Evolutionary conservation across 2,888 invertebrate species (phyloP).

Genomic region (Glyphotaelius pellucidus): DNA sequence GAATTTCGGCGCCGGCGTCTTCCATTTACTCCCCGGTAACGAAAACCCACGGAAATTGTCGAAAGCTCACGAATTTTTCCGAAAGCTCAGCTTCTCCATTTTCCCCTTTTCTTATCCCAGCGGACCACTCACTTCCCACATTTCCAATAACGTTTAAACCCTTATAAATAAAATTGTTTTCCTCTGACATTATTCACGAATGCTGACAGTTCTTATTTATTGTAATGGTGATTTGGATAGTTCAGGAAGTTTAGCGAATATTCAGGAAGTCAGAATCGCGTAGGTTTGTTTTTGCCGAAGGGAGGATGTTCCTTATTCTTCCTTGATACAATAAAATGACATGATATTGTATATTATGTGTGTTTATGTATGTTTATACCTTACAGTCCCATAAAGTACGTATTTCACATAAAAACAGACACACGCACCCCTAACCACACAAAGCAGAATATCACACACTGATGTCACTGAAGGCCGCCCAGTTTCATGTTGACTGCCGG

Average conservation of each 20-base stretch:
- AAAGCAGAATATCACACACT: too few relatives aligned
- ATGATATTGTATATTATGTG: too few relatives aligned
- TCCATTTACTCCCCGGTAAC: background rate
- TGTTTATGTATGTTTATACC: too few relatives aligned
- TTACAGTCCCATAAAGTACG: too few relatives aligned
- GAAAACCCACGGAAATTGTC: background rate
- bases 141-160: constrained; percentile 2
- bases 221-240: background rate
- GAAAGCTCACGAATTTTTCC: background rate
- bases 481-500: too few relatives aligned
- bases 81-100: background rate
- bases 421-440: too few relatives aligned
- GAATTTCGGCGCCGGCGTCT: constrained; percentile 14
- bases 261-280: background rate
- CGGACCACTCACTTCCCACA: background rate
- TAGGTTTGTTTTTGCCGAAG: background rate
- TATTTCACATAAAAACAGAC: too few relatives aligned
- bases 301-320: background rate
- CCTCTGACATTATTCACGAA: background rate
- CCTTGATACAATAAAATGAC: too few relatives aligned
- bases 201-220: constrained; percentile 6
- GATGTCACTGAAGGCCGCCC: too few relatives aligned
- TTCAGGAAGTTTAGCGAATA: background rate
- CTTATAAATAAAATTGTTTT: constrained; percentile 18
- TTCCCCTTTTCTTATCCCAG: background rate